Percentiles rank a stretch among this genome's conserved stretches.
phyloP scores from a whole-genome alignment of 1,140 invertebrate genomes.

The Trichonephila clavipes region DNA sequence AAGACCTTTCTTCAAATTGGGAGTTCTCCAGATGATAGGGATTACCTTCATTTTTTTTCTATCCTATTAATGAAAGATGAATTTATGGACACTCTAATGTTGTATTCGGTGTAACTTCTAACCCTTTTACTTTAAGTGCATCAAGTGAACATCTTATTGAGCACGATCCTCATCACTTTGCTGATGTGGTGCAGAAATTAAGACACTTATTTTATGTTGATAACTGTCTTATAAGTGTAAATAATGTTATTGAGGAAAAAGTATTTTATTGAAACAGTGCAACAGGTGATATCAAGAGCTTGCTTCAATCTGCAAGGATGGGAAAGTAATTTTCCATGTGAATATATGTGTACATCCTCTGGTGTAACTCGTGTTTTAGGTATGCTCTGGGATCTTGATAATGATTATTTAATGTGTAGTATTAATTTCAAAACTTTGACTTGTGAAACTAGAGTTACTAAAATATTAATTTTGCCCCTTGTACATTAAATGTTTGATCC shows the following conservation, averaged over 20 bases:
- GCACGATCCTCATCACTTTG: not conserved
- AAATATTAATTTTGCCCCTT: too few species aligned
- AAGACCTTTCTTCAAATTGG: slow-evolving; percentile 81
- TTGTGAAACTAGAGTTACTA: too few species aligned
- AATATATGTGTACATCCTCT: too few species aligned
- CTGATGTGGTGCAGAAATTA: not conserved
- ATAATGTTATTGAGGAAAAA: not conserved
- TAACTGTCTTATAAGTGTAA: too few species aligned
- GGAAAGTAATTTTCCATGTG: slow-evolving; percentile 7
- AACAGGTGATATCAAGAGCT: not conserved
- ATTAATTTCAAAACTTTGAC: too few species aligned
- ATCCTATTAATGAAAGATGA: not conserved
- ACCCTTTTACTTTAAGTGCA: slow-evolving; percentile 37
- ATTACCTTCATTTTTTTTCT: slow-evolving; percentile 58
- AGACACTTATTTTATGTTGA: slow-evolving; percentile 49
- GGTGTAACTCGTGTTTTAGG: too few species aligned
- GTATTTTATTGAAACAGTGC: too few species aligned
- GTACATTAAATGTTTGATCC: slow-evolving; percentile 21
- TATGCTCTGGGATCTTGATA: too few species aligned
- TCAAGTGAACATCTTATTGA: slow-evolving; percentile 25
- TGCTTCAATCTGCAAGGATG: slow-evolving; percentile 21
- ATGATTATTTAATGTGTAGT: too few species aligned
- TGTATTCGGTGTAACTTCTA: slow-evolving; percentile 46
- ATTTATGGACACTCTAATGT: slow-evolving; percentile 64
- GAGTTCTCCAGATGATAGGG: slow-evolving; percentile 60